These are phyloP conservation scores for Hemicordylus capensis DNA, from an alignment of 2,113 vertebrate genomes.

Conservation along the genomic window DNA sequence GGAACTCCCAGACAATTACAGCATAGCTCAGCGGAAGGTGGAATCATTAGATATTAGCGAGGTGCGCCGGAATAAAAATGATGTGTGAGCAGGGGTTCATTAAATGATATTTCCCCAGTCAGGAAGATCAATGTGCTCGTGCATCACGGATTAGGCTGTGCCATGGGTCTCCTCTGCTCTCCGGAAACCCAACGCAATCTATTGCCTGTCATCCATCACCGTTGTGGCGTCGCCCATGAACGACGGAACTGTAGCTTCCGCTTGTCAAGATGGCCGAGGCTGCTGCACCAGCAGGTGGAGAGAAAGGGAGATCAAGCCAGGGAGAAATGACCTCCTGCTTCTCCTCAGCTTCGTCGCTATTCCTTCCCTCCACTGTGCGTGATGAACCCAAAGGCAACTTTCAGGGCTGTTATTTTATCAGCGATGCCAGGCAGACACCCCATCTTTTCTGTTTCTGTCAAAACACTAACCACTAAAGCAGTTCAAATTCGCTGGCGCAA, in stretches of 20 bases:
- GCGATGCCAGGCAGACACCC: not conserved
- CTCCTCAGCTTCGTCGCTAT: slow-evolving; percentile 42
- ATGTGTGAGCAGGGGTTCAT: slow-evolving; percentile 84
- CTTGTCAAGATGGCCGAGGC: slow-evolving; percentile 75
- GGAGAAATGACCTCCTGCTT: slow-evolving; percentile 45
- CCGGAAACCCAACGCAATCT: slow-evolving; percentile 82
- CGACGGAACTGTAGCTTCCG: slow-evolving; percentile 69
- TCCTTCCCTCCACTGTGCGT: not conserved
- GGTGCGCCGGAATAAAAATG: slow-evolving; percentile 83
- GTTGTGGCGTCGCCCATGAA: slow-evolving; percentile 66
- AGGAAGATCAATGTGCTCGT: slow-evolving; percentile 82
- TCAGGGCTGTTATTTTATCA: not conserved
- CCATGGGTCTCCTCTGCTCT: slow-evolving; percentile 76
- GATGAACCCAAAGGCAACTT: not conserved
- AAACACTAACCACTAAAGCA: not conserved
- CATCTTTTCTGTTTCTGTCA: not conserved
- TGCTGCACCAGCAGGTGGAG: slow-evolving; percentile 68
- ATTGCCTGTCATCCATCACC: slow-evolving; percentile 78
- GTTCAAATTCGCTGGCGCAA: not conserved
- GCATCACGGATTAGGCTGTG: slow-evolving; percentile 82
- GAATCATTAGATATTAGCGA: slow-evolving; percentile 85
- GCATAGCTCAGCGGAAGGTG: slow-evolving; percentile 81
- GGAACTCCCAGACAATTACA: slow-evolving; percentile 84
- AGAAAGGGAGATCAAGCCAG: slow-evolving; percentile 38
- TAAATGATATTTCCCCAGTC: slow-evolving; percentile 82